Evolutionary conservation across 2,888 invertebrate genomes (phyloP).

Genomic region (Latrodectus elegans): DNA sequence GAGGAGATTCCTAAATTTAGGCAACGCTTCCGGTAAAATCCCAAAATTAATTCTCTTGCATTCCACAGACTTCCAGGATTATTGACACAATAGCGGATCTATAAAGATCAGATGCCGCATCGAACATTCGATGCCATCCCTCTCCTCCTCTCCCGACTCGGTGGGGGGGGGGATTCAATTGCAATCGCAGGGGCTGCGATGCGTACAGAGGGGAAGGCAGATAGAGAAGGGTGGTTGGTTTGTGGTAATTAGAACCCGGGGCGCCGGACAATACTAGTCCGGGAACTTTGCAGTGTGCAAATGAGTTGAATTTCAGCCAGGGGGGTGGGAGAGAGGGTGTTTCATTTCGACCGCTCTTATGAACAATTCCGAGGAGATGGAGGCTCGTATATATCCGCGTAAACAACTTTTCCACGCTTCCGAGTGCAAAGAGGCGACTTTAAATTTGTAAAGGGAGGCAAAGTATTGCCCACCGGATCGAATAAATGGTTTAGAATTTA

Average conservation of each 20-base stretch:
- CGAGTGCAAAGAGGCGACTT: background rate
- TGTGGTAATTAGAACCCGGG: constrained; percentile 55
- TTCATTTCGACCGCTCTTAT: constrained; percentile 30
- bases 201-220: background rate
- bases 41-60: background rate
- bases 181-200: constrained; percentile 12
- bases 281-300: constrained; percentile 34
- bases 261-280: constrained; percentile 41
- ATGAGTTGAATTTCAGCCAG: constrained; percentile 44
- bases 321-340: background rate
- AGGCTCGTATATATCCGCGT: constrained; percentile 17
- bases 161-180: constrained; percentile 26
- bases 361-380: constrained; percentile 32
- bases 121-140: background rate
- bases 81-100: constrained; percentile 12
- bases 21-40: constrained; percentile 1
- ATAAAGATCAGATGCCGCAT: constrained; percentile 21
- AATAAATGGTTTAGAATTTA: background rate
- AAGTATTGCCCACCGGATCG: constrained; percentile 19
- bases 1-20: background rate
- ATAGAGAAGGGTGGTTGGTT: constrained; percentile 26
- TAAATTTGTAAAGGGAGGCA: constrained; percentile 20
- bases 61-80: background rate
- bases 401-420: constrained; percentile 23
- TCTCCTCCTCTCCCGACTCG: background rate